phyloP scores from a whole-genome alignment of 2,888 invertebrate species.

The Seira musarum region DNA sequence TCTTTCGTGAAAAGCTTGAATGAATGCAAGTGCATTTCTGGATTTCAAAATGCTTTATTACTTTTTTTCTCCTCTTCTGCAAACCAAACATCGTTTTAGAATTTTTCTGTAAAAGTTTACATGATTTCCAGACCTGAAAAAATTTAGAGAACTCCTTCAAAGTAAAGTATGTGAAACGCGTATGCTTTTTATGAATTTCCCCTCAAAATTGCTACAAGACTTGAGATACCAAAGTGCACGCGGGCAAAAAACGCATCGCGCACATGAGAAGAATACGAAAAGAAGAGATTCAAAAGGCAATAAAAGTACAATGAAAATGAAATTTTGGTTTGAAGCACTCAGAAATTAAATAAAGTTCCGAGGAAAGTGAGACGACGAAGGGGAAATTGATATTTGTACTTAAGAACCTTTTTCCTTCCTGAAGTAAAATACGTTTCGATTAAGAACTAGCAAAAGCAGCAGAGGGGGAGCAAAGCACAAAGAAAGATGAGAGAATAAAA shows the following conservation, averaged over 20 bases:
- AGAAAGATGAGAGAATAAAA: slow-evolving; percentile 27
- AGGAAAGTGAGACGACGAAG: slow-evolving; percentile 34
- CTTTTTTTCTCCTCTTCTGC: background rate
- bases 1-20: too few relatives aligned
- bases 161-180: too few relatives aligned
- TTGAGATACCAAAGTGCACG: slow-evolving; percentile 15
- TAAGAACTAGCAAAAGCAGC: too few relatives aligned
- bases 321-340: slow-evolving; percentile 57
- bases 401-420: too few relatives aligned
- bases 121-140: too few relatives aligned
- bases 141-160: too few relatives aligned
- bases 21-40: slow-evolving; percentile 7
- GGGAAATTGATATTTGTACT: slow-evolving; percentile 53
- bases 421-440: too few relatives aligned
- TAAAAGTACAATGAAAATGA: slow-evolving; percentile 58
- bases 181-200: too few relatives aligned
- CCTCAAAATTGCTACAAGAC: slow-evolving; percentile 14
- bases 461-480: slow-evolving; percentile 9
- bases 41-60: slow-evolving; percentile 12
- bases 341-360: slow-evolving; percentile 57
- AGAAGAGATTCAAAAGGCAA: slow-evolving; percentile 45
- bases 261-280: too few relatives aligned
- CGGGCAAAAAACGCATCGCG: too few relatives aligned
- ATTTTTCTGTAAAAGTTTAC: too few relatives aligned
- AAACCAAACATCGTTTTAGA: too few relatives aligned